Evolutionary conservation across 2,888 invertebrate genomes (phyloP).

Genomic region (Sarcophaga rosellei): DNA sequence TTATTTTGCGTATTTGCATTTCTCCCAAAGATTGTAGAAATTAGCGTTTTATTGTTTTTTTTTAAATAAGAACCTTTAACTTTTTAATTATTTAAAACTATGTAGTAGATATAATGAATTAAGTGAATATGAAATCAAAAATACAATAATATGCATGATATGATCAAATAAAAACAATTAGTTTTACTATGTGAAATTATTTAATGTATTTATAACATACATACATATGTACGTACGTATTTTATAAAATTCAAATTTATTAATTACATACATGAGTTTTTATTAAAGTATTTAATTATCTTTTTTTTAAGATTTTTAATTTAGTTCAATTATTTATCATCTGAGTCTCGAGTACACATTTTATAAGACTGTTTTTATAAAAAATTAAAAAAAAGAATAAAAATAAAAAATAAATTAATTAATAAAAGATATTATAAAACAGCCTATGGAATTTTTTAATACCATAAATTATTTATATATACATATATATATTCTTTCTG

Average conservation of each 20-base stretch:
- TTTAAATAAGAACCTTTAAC: constrained; percentile 42
- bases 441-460: constrained; percentile 30
- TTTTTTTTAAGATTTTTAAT: constrained; percentile 36
- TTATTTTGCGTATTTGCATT: constrained; percentile 61
- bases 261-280: background rate
- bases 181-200: background rate
- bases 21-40: constrained; percentile 67
- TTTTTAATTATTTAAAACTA: constrained; percentile 23
- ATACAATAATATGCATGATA: constrained; percentile 15
- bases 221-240: background rate
- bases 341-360: constrained; percentile 60
- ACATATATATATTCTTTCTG: background rate
- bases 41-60: constrained; percentile 47
- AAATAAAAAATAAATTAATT: constrained; percentile 42
- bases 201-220: background rate
- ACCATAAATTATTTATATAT: background rate
- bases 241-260: background rate
- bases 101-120: constrained; percentile 29
- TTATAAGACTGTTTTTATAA: constrained; percentile 66
- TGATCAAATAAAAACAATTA: background rate
- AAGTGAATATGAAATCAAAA: constrained; percentile 8
- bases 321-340: constrained; percentile 57
- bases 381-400: background rate
- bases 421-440: constrained; percentile 37
- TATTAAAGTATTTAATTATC: constrained; percentile 19